These are phyloP conservation scores for Acleris laterana DNA, from an alignment of 2,888 invertebrate species.

Conservation along the genomic window DNA sequence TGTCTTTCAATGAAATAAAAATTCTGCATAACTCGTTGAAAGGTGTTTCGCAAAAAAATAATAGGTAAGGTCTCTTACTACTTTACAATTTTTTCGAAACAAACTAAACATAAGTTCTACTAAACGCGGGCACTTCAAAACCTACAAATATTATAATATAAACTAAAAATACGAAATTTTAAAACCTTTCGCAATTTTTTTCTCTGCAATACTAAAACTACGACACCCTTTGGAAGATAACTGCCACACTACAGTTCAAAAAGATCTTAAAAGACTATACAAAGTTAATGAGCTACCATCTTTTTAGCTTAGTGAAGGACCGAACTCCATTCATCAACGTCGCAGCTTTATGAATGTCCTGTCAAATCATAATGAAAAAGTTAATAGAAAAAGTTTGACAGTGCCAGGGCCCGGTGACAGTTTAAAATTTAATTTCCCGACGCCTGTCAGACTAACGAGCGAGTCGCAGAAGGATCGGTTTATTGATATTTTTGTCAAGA, in stretches of 20 bases:
- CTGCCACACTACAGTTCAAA: neutral
- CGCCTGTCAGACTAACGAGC: slow-evolving; percentile 49
- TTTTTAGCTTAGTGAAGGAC: slow-evolving; percentile 39
- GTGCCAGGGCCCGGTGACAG: slow-evolving; percentile 69
- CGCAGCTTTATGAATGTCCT: slow-evolving; percentile 75
- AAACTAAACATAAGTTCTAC: too few species aligned
- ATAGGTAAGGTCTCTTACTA: too few species aligned
- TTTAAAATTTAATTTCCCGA: slow-evolving; percentile 73
- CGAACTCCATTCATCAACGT: slow-evolving; percentile 71
- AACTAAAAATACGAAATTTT: too few species aligned
- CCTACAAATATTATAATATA: too few species aligned
- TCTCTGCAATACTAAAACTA: neutral
- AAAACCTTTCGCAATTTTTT: neutral
- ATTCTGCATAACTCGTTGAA: too few species aligned
- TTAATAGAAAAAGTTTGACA: slow-evolving; percentile 82
- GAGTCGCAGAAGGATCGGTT: slow-evolving; percentile 18
- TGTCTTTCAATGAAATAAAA: too few species aligned
- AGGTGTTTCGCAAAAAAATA: too few species aligned
- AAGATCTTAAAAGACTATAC: neutral
- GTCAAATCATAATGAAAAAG: slow-evolving; percentile 78
- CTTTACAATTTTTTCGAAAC: too few species aligned
- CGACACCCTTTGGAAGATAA: slow-evolving; percentile 1
- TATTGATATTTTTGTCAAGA: slow-evolving; percentile 11
- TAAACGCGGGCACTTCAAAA: too few species aligned
- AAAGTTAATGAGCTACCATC: neutral